Percentiles rank a stretch among this genome's conserved stretches.
Evolutionary conservation across 2,888 invertebrate genomes (phyloP).

Genomic region (Cryptocheilus praepositus): DNA sequence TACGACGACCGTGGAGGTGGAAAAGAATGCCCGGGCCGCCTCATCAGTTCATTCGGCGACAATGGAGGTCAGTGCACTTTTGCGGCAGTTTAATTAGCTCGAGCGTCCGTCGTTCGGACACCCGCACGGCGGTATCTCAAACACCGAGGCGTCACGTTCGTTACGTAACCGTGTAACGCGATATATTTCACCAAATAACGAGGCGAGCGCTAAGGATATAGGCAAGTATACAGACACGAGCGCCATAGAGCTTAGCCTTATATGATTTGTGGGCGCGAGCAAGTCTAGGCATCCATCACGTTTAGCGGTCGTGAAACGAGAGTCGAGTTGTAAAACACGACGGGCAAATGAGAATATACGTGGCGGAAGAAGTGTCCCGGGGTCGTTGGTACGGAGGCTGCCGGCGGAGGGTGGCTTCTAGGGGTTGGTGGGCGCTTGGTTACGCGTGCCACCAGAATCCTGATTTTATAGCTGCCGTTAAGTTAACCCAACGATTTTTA

Average conservation of each 20-base stretch:
- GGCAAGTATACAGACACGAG: slow-evolving; percentile 3
- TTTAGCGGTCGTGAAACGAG: slow-evolving; percentile 66
- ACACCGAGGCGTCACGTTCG: slow-evolving; percentile 35
- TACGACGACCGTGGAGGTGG: too few species aligned
- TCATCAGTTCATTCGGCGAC: slow-evolving; percentile 24
- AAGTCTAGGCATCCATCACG: slow-evolving; percentile 64
- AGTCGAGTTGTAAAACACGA: slow-evolving; percentile 70
- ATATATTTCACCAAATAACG: slow-evolving; percentile 53
- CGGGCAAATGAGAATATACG: slow-evolving; percentile 70
- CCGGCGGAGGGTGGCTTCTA: slow-evolving; percentile 27
- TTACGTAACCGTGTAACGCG: slow-evolving; percentile 47
- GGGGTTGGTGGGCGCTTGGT: slow-evolving; percentile 25
- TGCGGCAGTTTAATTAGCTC: slow-evolving; percentile 57
- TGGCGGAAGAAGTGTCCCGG: slow-evolving; percentile 57
- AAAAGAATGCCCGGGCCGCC: background rate
- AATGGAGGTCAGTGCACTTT: slow-evolving; percentile 39
- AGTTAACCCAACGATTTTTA: slow-evolving; percentile 53
- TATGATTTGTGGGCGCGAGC: slow-evolving; percentile 63
- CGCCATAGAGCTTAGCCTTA: slow-evolving; percentile 30
- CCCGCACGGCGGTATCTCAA: slow-evolving; percentile 43
- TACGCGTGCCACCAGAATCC: slow-evolving; percentile 44
- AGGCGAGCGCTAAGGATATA: slow-evolving; percentile 26
- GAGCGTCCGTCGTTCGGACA: slow-evolving; percentile 45
- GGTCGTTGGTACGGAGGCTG: slow-evolving; percentile 44
- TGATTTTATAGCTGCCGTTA: slow-evolving; percentile 61